Evolutionary conservation across 2,888 invertebrate species (phyloP), one percentile per base, ranked within the genome.

Genomic region (Apomyelois bistriatella): DNA sequence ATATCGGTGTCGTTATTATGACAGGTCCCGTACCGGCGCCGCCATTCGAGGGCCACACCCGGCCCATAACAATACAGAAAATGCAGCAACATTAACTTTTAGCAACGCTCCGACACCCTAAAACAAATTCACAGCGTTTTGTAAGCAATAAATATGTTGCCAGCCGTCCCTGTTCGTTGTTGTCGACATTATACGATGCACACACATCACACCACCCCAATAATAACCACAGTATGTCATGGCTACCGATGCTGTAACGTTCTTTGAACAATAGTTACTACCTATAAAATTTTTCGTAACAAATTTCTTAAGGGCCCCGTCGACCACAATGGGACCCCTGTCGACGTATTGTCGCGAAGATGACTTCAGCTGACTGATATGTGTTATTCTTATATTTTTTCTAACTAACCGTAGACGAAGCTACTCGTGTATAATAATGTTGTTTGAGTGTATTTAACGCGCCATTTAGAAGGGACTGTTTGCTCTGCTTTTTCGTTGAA

Each of bases 401-500:
- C 40, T 40, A 30, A 16, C 30, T 16, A 50, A 40, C 40, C 49
- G 28, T 16, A 16, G 47, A 35, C n/a, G 3, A 6, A 71, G 76
- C 81, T 76, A 75, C 80, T 79, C 76, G 72, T 65, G 65, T 74
- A 80, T 82, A 82, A 85, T 84, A 67, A 82, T 74, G 79, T 78
- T 76, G 82, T 85, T 82, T 80, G 79, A 80, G 74, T 74, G 70
- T 76, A 76, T 85, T 86, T 85, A 85, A 82, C 80, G 79, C 79
- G 79, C 74, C 85, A 82, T 84, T 85, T 82, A 77, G 65, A 74
- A 76, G 78, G 83, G 83, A 79, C 74, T 83, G 76, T 83, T 82
- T 81, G 79, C 76, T 82, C 69, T 76, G 69, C 58, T 63, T 74
- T 76, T 70, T 65, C 64, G 61, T 66, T 66, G 57, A 76, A 81